Conservation (phyloP, 2,888 invertebrate genomes). For the Alcis repandata region DNA sequence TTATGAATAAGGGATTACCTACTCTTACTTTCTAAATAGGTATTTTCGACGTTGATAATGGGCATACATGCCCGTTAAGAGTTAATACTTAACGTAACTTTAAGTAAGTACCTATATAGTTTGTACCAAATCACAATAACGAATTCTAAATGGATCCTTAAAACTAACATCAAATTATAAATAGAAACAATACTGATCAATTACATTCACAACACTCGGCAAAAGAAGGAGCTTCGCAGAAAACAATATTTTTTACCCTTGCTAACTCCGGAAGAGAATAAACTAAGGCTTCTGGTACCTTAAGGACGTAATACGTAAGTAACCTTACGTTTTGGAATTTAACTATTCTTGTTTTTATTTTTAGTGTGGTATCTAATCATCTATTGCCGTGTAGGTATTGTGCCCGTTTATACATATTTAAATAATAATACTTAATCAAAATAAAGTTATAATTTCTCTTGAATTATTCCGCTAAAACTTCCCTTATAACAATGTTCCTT, state of each 20-base stretch:
- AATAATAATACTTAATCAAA: conserved; percentile 35
- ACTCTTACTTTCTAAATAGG: neutral
- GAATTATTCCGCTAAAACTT: conserved; percentile 24
- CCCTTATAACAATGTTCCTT: conserved; percentile 44
- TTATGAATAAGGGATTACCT: neutral
- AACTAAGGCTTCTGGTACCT: too few relatives aligned
- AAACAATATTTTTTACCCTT: neutral
- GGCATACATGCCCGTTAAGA: conserved; percentile 48
- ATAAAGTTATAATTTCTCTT: conserved; percentile 24
- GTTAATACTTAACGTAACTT: conserved; percentile 45
- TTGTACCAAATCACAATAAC: conserved; percentile 64
- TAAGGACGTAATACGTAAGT: too few relatives aligned
- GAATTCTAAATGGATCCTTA: conserved; percentile 50
- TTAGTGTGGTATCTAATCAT: neutral
- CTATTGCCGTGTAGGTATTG: conserved; percentile 13
- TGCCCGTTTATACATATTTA: conserved; percentile 36
- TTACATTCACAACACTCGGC: conserved; percentile 38
- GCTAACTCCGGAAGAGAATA: neutral
- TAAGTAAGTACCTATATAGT: conserved; percentile 49
- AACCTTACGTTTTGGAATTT: neutral
- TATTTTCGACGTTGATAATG: conserved; percentile 48
- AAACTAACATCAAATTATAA: conserved; percentile 55
- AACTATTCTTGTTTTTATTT: neutral
- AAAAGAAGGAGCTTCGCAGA: neutral
- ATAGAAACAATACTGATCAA: conserved; percentile 67